A percentile compares a stretch with the other conserved stretches of the same genome.
These are phyloP conservation scores for Ceratina calcarata DNA, from an alignment of 1,140 invertebrate species.

Conservation along the genomic window DNA sequence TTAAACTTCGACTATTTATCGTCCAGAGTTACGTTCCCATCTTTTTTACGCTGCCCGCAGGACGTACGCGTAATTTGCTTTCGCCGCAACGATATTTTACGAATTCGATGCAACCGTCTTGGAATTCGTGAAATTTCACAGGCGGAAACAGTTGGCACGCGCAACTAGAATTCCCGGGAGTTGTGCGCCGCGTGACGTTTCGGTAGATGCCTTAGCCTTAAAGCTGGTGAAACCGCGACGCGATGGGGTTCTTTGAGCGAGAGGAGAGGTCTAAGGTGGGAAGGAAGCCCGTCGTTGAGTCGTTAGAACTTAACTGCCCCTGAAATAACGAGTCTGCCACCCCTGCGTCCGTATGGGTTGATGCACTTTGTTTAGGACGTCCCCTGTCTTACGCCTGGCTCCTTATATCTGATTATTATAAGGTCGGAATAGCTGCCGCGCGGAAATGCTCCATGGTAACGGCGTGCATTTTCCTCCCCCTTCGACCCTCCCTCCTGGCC, in stretches of 20 bases:
- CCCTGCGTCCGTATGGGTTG: constrained; percentile 10
- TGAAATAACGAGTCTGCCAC: constrained; percentile 43
- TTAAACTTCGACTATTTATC: too few relatives aligned
- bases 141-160: constrained; percentile 13
- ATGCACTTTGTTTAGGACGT: constrained; percentile 50
- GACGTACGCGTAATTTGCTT: constrained; percentile 28
- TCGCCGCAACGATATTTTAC: constrained; percentile 7
- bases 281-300: constrained; percentile 3
- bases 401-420: constrained; percentile 36
- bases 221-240: neutral
- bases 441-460: neutral
- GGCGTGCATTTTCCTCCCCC: neutral
- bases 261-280: too few relatives aligned
- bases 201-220: neutral
- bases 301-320: constrained; percentile 52
- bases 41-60: neutral
- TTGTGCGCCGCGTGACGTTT: constrained; percentile 20
- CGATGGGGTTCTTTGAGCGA: neutral
- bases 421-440: neutral
- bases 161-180: constrained; percentile 2
- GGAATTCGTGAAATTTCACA: constrained; percentile 14
- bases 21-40: neutral
- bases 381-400: neutral
- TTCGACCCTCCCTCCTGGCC: too few relatives aligned
- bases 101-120: constrained; percentile 27